Evolutionary conservation across 1,140 invertebrate genomes (phyloP).

Genomic region (Mya arenaria): DNA sequence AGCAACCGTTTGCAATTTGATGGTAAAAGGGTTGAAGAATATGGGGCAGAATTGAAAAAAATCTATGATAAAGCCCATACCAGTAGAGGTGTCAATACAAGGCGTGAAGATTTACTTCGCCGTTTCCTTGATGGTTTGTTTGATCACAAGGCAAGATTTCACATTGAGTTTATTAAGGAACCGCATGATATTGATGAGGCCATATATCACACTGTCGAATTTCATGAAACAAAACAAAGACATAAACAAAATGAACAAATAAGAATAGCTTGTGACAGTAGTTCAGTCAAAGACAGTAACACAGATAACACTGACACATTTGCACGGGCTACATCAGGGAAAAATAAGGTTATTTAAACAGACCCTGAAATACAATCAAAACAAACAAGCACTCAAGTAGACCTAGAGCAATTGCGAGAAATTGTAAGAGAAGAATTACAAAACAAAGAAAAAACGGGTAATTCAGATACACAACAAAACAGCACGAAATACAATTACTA

Average conservation of each 20-base stretch:
- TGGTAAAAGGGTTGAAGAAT: constrained; percentile 47
- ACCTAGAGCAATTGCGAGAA: not conserved
- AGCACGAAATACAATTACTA: not conserved
- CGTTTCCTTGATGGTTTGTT: constrained; percentile 37
- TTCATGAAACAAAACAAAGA: constrained; percentile 30
- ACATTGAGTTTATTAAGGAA: constrained; percentile 49
- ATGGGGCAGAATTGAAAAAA: constrained; percentile 53
- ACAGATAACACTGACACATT: not conserved
- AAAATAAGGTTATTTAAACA: not conserved
- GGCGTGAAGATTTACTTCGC: constrained; percentile 41
- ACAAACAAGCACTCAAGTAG: not conserved
- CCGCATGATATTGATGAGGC: constrained; percentile 49
- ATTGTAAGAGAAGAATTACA: not conserved
- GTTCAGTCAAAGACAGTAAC: not conserved
- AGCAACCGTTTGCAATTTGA: constrained; percentile 28
- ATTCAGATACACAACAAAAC: not conserved
- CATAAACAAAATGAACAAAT: not conserved
- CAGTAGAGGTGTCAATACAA: constrained; percentile 38
- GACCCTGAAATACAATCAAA: not conserved
- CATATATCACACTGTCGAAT: constrained; percentile 15
- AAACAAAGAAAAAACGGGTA: not conserved
- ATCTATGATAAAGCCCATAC: constrained; percentile 51
- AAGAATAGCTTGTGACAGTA: not conserved
- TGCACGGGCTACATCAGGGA: not conserved
- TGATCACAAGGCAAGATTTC: constrained; percentile 35